phyloP scores from a whole-genome alignment of 64 coral and sea anemone species.

The Orbicella faveolata region DNA sequence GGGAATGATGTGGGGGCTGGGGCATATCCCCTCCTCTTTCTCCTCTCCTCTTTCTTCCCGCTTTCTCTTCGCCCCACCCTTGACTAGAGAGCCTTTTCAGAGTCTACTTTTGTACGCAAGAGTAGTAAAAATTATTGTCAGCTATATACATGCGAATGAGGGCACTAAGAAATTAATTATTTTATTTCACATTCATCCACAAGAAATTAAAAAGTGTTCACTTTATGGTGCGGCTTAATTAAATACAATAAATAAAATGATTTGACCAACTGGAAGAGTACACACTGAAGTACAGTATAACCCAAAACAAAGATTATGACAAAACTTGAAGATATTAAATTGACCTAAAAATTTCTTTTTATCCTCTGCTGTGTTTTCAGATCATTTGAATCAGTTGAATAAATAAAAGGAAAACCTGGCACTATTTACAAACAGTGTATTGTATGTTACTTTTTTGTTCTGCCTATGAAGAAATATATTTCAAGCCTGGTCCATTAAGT shows the following conservation, averaged over 20 bases:
- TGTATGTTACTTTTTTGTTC: not conserved
- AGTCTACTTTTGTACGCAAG: too few relatives aligned
- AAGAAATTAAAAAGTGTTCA: not conserved
- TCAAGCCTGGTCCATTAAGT: conserved; percentile 61
- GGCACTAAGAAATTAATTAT: not conserved
- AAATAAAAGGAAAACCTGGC: not conserved
- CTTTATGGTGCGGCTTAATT: not conserved
- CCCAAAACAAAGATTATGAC: too few relatives aligned
- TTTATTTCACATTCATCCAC: conserved; percentile 4
- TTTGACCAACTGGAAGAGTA: not conserved
- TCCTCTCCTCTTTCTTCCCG: too few relatives aligned
- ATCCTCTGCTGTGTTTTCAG: not conserved
- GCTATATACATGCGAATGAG: too few relatives aligned
- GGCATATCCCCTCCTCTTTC: too few relatives aligned
- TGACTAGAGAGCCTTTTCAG: too few relatives aligned
- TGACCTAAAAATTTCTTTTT: not conserved
- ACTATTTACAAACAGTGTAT: conserved; percentile 17
- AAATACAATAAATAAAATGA: conserved; percentile 32
- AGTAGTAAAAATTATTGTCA: too few relatives aligned
- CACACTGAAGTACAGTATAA: not conserved
- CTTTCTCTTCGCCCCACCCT: too few relatives aligned
- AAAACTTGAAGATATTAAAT: too few relatives aligned
- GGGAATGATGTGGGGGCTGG: too few relatives aligned
- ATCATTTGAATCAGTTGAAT: not conserved
- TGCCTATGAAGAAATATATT: not conserved